Evolutionary conservation across 2,797 vertebrate genomes (phyloP).

Genomic region (Dendrocincla tyrannina): DNA sequence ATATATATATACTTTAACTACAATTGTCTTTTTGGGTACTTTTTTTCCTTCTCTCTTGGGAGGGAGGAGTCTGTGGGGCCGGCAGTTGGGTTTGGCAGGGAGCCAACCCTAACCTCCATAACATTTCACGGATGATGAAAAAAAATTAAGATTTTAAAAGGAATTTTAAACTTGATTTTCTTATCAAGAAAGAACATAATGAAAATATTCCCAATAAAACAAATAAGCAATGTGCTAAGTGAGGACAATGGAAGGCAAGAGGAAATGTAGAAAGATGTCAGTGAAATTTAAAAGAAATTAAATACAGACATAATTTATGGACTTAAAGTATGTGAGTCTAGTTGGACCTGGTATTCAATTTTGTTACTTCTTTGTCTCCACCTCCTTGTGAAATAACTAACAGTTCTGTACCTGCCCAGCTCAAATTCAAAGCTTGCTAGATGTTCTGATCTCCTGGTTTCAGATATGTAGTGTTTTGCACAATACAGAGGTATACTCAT

Average conservation of each 20-base stretch:
- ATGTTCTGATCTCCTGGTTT: not conserved
- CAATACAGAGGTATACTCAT: not conserved
- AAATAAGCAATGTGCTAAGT: not conserved
- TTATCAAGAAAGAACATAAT: not conserved
- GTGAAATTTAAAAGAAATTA: not conserved
- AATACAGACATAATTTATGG: not conserved
- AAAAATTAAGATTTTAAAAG: not conserved
- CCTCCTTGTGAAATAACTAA: not conserved
- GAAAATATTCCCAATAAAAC: not conserved
- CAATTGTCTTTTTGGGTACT: too few species aligned
- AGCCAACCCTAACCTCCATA: too few species aligned
- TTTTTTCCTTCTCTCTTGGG: too few species aligned
- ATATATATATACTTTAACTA: too few species aligned
- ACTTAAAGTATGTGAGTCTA: not conserved
- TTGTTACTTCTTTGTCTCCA: not conserved
- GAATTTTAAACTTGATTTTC: not conserved
- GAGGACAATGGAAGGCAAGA: not conserved
- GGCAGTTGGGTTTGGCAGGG: too few species aligned
- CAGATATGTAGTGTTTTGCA: not conserved
- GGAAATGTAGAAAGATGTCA: not conserved
- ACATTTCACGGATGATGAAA: not conserved
- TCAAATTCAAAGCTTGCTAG: not conserved
- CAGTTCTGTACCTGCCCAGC: not conserved
- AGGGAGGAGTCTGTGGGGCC: too few species aligned
- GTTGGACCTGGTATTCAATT: not conserved